phyloP scores from a whole-genome alignment of 2,888 invertebrate species.

The Clepsis dumicolana region DNA sequence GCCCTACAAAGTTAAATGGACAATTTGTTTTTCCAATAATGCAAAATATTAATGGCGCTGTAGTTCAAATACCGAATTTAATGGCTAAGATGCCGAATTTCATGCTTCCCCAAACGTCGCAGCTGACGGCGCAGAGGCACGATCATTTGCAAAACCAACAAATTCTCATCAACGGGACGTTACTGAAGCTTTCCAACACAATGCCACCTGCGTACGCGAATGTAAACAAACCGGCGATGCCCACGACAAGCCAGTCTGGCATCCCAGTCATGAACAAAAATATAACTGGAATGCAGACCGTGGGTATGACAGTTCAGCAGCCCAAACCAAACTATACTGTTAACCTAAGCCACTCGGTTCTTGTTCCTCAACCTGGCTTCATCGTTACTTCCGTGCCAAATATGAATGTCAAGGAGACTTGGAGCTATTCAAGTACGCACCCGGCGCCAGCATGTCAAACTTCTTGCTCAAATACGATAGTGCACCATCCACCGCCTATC shows the following conservation, averaged over 20 bases:
- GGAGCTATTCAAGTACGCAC: constrained; percentile 73
- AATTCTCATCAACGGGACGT: constrained; percentile 82
- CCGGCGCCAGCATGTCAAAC: constrained; percentile 66
- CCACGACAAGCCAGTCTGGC: constrained; percentile 69
- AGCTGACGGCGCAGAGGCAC: constrained; percentile 70
- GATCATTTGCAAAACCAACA: constrained; percentile 79
- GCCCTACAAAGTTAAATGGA: constrained; percentile 80
- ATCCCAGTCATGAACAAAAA: constrained; percentile 79
- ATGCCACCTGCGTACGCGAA: constrained; percentile 70
- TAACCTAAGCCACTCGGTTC: constrained; percentile 81
- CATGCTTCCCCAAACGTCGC: constrained; percentile 75
- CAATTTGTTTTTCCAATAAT: constrained; percentile 87
- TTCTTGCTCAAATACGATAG: constrained; percentile 70
- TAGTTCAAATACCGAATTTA: constrained; percentile 88
- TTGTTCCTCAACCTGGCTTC: constrained; percentile 80
- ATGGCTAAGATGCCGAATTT: constrained; percentile 86
- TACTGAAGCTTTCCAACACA: constrained; percentile 78
- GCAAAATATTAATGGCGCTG: constrained; percentile 85
- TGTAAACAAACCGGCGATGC: constrained; percentile 66
- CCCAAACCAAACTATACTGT: constrained; percentile 84
- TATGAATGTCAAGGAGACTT: constrained; percentile 81
- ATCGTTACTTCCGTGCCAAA: constrained; percentile 85
- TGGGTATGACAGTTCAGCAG: constrained; percentile 79
- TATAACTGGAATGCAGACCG: constrained; percentile 74
- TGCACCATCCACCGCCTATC: constrained; percentile 74